Base-by-base conservation (phyloP, 2,797 vertebrate genomes). In the Syngnathus acus region DNA sequence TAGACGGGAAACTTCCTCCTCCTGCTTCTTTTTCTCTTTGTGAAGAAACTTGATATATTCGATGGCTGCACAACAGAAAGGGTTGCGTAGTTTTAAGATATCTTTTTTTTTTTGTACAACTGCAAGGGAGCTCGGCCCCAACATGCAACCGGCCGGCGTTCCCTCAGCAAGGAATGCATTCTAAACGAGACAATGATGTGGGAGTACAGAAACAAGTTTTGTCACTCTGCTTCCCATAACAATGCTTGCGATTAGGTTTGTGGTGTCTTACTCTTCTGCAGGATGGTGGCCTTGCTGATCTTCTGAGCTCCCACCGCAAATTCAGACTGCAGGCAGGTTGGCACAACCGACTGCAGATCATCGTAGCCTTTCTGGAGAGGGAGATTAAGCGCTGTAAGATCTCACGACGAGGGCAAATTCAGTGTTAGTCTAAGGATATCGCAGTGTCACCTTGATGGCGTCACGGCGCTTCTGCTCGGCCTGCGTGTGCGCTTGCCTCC, bases 21-120 rank as follows among this genome's bases (percentile, higher is more conserved):
- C 97, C 78, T 99, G 96, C 82, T 98, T 99, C 82, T 98, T 99
- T 88, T 98, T 99, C 84, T 99, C 97, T 85, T 99, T 99, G 74
- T 99, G 96, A 86, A 99, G 86, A 84, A 99, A 99, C 88, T 99
- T 95, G 79, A 99, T 98, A 87, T 99, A 99, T 88, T 99, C 97
- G 0, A 99, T 98, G 26, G 96, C 96, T 99, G 74, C 38, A 71
- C 26, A 65, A 66, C 61, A 55, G 13, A 57, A 32, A 32, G 13
- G 21, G 13, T 37, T 32, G 23, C 14, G 23, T 16, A 32, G 26
- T 32, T 54, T 9, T 9, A 54, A n/a, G 19, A 19, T 19, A n/a
- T 16, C 16, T 23, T 23, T 32, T 32, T 32, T 32, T 26, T 32
- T 32, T 32, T 32, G 26, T 50, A 50, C 17, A 50, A 50, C 47